Conservation (phyloP, 2,888 invertebrate species). For the Adela reaumurella region DNA sequence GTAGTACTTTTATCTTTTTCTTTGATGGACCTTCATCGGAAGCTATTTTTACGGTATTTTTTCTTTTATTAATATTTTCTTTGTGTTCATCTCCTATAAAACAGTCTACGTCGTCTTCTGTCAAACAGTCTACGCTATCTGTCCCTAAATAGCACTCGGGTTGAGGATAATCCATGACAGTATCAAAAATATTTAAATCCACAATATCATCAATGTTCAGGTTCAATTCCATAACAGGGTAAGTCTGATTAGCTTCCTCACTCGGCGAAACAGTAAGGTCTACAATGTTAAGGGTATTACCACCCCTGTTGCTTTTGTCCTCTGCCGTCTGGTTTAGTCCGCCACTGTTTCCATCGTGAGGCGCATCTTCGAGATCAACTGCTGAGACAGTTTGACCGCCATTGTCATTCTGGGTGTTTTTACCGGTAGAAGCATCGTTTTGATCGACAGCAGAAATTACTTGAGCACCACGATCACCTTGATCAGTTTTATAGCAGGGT, state of each 20-base stretch:
- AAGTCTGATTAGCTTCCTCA: conserved; percentile 2
- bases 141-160: conserved; percentile 3
- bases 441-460: conserved; percentile 3
- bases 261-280: conserved; percentile 3
- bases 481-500: not conserved
- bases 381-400: conserved; percentile 1
- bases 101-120: conserved; percentile 3
- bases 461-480: conserved; percentile 3
- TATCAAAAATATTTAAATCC: conserved; percentile 5
- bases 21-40: conserved; percentile 3
- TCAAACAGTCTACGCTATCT: conserved; percentile 4
- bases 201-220: conserved; percentile 3
- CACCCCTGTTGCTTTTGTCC: conserved; percentile 1
- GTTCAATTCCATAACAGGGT: conserved; percentile 4
- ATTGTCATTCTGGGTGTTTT: conserved; percentile 1
- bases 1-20: conserved; percentile 2
- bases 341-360: not conserved
- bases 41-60: conserved; percentile 2
- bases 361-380: conserved; percentile 1
- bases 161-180: conserved; percentile 3
- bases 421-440: conserved; percentile 2
- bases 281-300: conserved; percentile 1
- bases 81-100: conserved; percentile 4
- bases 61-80: conserved; percentile 4
- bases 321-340: conserved; percentile 1